Conservation (phyloP, 2,888 invertebrate genomes). For the Octodonta nipae region DNA sequence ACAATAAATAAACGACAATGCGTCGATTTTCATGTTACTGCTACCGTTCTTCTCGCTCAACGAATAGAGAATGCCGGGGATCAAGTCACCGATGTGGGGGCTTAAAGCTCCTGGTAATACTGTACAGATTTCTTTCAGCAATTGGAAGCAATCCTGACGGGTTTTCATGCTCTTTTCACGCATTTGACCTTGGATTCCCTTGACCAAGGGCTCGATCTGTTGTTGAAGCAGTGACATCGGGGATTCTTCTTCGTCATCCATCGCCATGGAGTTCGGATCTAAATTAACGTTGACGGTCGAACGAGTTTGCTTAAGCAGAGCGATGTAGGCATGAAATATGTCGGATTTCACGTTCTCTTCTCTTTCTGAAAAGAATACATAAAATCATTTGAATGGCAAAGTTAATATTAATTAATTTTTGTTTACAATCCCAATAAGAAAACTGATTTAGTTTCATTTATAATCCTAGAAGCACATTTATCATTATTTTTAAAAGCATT, state of each 20-base stretch:
- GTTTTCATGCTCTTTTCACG: slow-evolving; percentile 75
- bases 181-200: slow-evolving; percentile 78
- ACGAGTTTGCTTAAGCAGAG: slow-evolving; percentile 78
- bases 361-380: slow-evolving; percentile 50
- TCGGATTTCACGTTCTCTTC: slow-evolving; percentile 99
- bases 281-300: slow-evolving; percentile 51
- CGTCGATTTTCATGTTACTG: slow-evolving; percentile 96
- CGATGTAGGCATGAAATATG: slow-evolving; percentile 91
- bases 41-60: slow-evolving; percentile 84
- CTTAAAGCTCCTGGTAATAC: slow-evolving; percentile 82
- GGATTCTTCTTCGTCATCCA: slow-evolving; percentile 47
- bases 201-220: slow-evolving; percentile 66
- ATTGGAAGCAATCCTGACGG: slow-evolving; percentile 79
- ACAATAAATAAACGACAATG: slow-evolving; percentile 80
- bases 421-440: no score
- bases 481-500: no score
- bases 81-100: slow-evolving; percentile 56
- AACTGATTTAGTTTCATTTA: no score
- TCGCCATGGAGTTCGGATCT: slow-evolving; percentile 51
- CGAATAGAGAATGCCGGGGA: slow-evolving; percentile 81
- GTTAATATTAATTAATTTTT: no score
- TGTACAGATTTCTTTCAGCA: slow-evolving; percentile 78
- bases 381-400: not conserved
- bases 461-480: no score
- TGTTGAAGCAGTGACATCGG: slow-evolving; percentile 47